These are phyloP conservation scores for Prionace glauca DNA, from an alignment of 2,797 vertebrate genomes.

Conservation along the genomic window DNA sequence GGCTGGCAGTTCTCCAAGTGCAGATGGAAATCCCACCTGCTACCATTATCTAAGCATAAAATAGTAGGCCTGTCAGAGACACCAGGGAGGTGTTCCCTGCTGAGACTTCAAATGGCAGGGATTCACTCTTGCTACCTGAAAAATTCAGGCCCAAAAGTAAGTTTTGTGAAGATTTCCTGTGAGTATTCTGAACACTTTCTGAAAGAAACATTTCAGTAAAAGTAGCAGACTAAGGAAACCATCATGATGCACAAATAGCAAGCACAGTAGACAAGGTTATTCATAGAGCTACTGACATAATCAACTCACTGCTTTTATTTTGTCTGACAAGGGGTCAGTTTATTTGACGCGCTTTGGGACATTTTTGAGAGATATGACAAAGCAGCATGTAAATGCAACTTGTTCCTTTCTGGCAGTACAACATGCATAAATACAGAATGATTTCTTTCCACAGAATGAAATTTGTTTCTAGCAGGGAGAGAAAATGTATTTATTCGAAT, in stretches of 20 bases:
- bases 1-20: no score
- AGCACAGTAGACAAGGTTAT: not conserved
- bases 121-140: no score
- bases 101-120: no score
- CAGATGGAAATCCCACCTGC: no score
- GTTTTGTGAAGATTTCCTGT: not conserved
- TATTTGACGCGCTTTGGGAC: not conserved
- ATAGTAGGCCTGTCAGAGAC: no score
- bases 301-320: not conserved
- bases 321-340: not conserved
- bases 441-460: not conserved
- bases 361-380: not conserved
- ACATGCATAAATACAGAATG: not conserved
- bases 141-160: not conserved
- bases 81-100: no score
- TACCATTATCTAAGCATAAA: no score
- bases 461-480: not conserved
- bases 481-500: not conserved
- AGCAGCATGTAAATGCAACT: not conserved
- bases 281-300: not conserved
- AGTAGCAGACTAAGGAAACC: not conserved
- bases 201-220: not conserved
- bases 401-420: not conserved
- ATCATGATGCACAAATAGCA: not conserved
- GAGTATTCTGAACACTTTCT: not conserved